Evolutionary conservation across 1,140 invertebrate species (phyloP).

Genomic region (Drosophila carrolli): DNA sequence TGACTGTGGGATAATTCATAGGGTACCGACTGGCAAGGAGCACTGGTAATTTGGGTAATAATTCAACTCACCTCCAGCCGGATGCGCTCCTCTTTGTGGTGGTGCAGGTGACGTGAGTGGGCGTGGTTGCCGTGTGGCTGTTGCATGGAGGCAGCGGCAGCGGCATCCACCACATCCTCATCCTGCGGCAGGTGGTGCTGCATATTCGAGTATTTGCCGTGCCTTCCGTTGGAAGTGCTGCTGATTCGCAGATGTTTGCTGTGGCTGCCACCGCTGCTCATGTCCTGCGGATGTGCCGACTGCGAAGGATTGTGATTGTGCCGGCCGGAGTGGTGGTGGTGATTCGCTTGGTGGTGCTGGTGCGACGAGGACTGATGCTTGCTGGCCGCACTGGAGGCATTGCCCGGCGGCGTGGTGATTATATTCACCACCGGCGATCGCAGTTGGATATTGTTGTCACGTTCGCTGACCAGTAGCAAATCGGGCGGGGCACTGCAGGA

Average conservation of each 20-base stretch:
- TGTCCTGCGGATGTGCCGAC: constrained; percentile 48
- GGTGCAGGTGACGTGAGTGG: constrained; percentile 72
- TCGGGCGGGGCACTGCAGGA: constrained; percentile 84
- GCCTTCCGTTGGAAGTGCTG: constrained; percentile 60
- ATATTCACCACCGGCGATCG: constrained; percentile 79
- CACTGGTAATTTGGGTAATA: neutral
- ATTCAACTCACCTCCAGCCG: constrained; percentile 74
- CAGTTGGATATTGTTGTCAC: constrained; percentile 83
- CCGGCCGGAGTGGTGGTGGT: constrained; percentile 33
- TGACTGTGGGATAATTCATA: constrained; percentile 5
- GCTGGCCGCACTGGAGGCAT: constrained; percentile 39
- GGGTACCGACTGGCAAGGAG: neutral
- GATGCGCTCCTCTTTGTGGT: constrained; percentile 79
- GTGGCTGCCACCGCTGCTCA: constrained; percentile 59
- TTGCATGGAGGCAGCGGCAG: constrained; percentile 56
- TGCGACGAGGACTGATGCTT: constrained; percentile 37
- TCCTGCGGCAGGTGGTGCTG: constrained; percentile 53
- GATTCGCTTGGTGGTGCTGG: constrained; percentile 34
- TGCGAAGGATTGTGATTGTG: constrained; percentile 36
- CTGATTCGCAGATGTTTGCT: constrained; percentile 75
- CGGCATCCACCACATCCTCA: constrained; percentile 66
- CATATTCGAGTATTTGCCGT: constrained; percentile 74
- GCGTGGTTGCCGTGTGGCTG: constrained; percentile 30
- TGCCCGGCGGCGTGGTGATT: constrained; percentile 76
- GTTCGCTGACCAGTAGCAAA: constrained; percentile 82